Evolutionary conservation across 2,888 invertebrate species (phyloP).

Genomic region (Teleiodes luculella): DNA sequence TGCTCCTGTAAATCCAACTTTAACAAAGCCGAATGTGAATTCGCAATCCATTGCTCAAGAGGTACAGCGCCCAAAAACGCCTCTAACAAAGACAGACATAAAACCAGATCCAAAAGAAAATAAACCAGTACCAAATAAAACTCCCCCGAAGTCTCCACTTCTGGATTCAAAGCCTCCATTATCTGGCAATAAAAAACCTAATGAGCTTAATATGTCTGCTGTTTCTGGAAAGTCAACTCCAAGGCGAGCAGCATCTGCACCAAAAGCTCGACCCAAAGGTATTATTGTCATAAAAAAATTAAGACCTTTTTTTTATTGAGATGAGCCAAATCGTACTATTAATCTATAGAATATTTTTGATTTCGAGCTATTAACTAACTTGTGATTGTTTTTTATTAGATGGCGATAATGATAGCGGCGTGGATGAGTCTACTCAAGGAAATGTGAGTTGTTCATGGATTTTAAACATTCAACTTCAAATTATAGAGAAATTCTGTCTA

Average conservation of each 20-base stretch:
- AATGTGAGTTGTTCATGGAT: constrained; percentile 79
- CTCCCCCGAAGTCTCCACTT: constrained; percentile 50
- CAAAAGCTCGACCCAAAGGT: constrained; percentile 70
- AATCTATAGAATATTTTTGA: too few species aligned
- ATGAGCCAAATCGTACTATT: constrained; percentile 47
- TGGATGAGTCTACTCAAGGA: constrained; percentile 89
- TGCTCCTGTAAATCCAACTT: constrained; percentile 37
- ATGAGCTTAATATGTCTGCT: constrained; percentile 53
- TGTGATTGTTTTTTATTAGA: constrained; percentile 78
- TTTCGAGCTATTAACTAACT: neutral
- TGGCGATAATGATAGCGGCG: constrained; percentile 90
- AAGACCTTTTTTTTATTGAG: constrained; percentile 26
- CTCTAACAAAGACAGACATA: constrained; percentile 53
- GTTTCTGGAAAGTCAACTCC: constrained; percentile 65
- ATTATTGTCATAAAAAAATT: constrained; percentile 26
- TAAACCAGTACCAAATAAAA: constrained; percentile 44
- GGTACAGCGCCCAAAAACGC: constrained; percentile 60
- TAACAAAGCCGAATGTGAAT: constrained; percentile 46
- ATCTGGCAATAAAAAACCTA: constrained; percentile 57
- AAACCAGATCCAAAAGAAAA: constrained; percentile 44
- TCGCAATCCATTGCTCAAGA: constrained; percentile 35
- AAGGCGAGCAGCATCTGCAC: constrained; percentile 62
- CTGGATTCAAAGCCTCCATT: constrained; percentile 48
- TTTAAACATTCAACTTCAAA: neutral
- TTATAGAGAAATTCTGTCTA: neutral